Evolutionary conservation across 2,113 vertebrate species (phyloP).

Genomic region (Sceloporus tristichus): DNA sequence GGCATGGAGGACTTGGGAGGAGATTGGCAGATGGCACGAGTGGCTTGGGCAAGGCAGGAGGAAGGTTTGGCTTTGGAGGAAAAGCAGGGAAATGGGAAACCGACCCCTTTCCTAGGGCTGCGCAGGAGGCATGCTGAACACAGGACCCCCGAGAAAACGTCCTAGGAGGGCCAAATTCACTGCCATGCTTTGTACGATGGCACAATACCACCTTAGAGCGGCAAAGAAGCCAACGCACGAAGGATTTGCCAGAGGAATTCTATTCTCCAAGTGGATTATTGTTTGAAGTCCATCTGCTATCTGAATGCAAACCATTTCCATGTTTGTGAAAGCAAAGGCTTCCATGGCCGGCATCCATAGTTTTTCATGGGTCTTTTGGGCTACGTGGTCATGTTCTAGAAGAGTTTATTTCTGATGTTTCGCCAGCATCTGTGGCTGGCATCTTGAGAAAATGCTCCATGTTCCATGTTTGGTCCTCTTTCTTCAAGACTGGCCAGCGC

Average conservation of each 20-base stretch:
- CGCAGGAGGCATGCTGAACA: slow-evolving; percentile 58
- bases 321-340: too few species aligned
- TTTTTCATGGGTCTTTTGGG: too few species aligned
- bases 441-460: background rate
- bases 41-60: slow-evolving; percentile 79
- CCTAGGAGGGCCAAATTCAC: background rate
- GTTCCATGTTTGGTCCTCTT: background rate
- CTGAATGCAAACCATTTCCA: background rate
- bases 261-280: background rate
- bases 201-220: background rate
- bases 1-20: slow-evolving; percentile 75
- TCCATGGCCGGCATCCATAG: too few species aligned
- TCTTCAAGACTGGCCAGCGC: background rate
- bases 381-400: too few species aligned
- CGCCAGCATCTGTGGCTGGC: too few species aligned
- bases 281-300: background rate
- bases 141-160: slow-evolving; percentile 26
- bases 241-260: background rate
- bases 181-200: background rate
- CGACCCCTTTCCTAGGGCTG: slow-evolving; percentile 61
- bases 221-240: background rate
- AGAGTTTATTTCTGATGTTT: too few species aligned
- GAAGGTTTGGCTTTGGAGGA: slow-evolving; percentile 70
- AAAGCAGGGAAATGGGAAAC: slow-evolving; percentile 62
- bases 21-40: slow-evolving; percentile 80